phyloP scores from a whole-genome alignment of 2,888 invertebrate genomes.

The Thysanoteuthis rhombus region DNA sequence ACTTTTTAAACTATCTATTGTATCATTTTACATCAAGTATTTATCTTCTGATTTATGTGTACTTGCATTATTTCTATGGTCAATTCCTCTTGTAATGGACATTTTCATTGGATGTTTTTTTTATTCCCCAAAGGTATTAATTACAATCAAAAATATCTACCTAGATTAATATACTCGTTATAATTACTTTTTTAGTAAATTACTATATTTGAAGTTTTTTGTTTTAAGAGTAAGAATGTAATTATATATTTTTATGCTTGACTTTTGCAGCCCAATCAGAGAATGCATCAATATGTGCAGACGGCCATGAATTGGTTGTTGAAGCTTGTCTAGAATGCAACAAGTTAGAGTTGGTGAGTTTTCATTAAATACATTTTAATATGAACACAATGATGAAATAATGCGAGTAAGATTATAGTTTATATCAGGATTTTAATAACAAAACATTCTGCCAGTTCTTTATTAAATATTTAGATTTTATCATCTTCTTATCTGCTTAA shows the following conservation, averaged over 20 bases:
- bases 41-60: too few relatives aligned
- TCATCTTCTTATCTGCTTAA: too few relatives aligned
- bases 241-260: neutral
- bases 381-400: too few relatives aligned
- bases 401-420: neutral
- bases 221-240: neutral
- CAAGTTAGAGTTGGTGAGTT: slow-evolving; percentile 43
- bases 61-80: too few relatives aligned
- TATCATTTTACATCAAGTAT: too few relatives aligned
- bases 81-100: too few relatives aligned
- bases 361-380: neutral
- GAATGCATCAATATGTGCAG: slow-evolving; percentile 36
- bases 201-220: neutral
- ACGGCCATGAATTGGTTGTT: slow-evolving; percentile 36
- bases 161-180: too few relatives aligned
- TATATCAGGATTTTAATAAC: neutral
- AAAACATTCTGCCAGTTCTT: too few relatives aligned
- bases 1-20: too few relatives aligned
- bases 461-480: neutral
- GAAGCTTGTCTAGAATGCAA: slow-evolving; percentile 42
- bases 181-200: neutral
- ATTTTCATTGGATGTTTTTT: too few relatives aligned
- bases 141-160: too few relatives aligned
- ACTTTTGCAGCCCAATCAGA: slow-evolving; percentile 35
- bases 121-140: too few relatives aligned